phyloP scores from a whole-genome alignment of 2,888 invertebrate species.

The Sepioteuthis lessoniana region DNA sequence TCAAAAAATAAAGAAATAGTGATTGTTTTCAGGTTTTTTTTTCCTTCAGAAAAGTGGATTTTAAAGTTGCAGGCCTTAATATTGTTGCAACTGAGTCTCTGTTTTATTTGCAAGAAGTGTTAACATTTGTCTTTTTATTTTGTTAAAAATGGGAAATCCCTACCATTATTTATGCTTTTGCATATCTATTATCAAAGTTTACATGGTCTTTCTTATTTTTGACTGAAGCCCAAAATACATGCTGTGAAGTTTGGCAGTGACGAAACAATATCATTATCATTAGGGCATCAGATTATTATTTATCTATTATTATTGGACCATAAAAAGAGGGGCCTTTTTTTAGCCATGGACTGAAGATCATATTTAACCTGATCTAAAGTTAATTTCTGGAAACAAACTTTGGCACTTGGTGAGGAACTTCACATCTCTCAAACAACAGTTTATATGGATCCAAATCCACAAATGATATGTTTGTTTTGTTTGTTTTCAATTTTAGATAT shows the following conservation, averaged over 20 bases:
- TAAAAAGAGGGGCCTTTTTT: neutral
- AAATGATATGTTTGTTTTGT: neutral
- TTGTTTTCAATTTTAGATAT: neutral
- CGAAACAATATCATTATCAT: neutral
- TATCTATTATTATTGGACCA: neutral
- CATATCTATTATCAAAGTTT: neutral
- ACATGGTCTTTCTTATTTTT: neutral
- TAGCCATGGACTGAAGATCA: neutral
- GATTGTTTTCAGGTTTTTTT: neutral
- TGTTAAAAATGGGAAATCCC: neutral
- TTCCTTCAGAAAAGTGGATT: neutral
- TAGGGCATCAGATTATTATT: neutral
- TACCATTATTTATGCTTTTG: neutral
- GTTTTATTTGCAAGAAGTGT: neutral
- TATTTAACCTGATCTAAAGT: neutral
- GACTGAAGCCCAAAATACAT: neutral
- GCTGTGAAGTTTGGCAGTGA: neutral
- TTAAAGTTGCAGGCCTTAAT: neutral
- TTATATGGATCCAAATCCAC: neutral
- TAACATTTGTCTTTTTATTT: neutral
- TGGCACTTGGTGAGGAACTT: neutral
- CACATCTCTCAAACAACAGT: neutral
- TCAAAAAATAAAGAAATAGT: too few species aligned
- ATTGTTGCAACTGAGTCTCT: neutral
- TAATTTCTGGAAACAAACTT: neutral